Percentiles rank a stretch among this genome's conserved stretches.
Conservation (phyloP, 2,797 vertebrate genomes). For the Zalophus californianus region DNA sequence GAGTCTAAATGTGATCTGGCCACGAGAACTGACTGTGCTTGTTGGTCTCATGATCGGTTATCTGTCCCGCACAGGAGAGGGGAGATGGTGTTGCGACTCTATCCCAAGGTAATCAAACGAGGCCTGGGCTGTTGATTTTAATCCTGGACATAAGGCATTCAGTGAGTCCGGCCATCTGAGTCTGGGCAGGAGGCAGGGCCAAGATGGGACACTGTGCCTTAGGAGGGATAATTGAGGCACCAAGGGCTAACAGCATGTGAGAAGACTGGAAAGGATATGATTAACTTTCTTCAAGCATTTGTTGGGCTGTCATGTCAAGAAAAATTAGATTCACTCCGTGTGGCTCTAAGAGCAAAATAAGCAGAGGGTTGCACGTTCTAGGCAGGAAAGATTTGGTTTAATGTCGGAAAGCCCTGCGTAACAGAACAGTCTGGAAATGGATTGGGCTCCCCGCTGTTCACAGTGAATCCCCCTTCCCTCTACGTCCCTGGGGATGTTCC, state of each 20-base stretch:
- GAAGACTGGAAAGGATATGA: not conserved
- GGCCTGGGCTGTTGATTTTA: not conserved
- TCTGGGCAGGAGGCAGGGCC: not conserved
- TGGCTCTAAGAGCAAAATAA: not conserved
- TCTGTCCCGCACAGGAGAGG: not conserved
- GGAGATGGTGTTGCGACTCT: not conserved
- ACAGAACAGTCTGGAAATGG: not conserved
- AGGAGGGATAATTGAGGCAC: not conserved
- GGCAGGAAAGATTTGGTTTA: not conserved
- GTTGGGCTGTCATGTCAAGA: not conserved
- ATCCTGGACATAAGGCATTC: not conserved
- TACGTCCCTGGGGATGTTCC: not conserved
- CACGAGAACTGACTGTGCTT: too few species aligned
- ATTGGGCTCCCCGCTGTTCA: not conserved
- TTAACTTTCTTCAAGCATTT: not conserved
- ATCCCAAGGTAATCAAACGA: accelerated
- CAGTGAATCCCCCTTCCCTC: not conserved
- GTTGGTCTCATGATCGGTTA: not conserved
- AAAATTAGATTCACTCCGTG: not conserved
- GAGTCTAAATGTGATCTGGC: not conserved
- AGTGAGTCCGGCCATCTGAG: not conserved
- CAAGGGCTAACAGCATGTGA: not conserved
- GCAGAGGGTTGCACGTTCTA: not conserved
- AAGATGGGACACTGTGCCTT: not conserved
- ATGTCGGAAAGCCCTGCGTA: not conserved